Evolutionary conservation across 2,797 vertebrate species (phyloP).

Genomic region (Thamnophis elegans): DNA sequence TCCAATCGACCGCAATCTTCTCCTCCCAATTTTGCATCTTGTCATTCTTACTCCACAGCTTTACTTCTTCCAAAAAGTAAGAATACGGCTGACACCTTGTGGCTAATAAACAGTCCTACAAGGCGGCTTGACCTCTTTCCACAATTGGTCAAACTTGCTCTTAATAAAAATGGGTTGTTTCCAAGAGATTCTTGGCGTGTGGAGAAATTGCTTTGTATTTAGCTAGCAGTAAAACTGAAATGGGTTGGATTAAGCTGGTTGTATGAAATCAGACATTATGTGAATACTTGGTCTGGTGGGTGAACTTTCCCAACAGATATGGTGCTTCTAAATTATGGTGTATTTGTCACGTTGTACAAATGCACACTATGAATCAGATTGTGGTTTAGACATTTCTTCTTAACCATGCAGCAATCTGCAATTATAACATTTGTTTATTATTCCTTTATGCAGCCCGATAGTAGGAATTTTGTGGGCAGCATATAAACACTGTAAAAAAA

Average conservation of each 20-base stretch:
- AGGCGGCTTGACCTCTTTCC: neutral
- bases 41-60: no score
- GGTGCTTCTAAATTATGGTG: neutral
- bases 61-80: neutral
- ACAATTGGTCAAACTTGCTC: neutral
- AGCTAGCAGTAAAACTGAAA: neutral
- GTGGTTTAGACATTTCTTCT: neutral
- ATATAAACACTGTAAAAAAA: neutral
- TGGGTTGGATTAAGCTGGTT: neutral
- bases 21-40: neutral
- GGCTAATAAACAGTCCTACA: neutral
- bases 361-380: neutral
- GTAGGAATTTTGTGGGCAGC: neutral
- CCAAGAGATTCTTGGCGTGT: neutral
- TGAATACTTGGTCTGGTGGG: neutral
- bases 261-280: neutral
- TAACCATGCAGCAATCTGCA: neutral
- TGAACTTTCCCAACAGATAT: neutral
- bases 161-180: neutral
- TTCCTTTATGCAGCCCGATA: neutral
- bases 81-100: slow-evolving; percentile 16
- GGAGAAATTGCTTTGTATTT: neutral
- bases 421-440: neutral
- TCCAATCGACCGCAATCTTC: no score
- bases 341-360: neutral